These are phyloP conservation scores for Psephotus haematonotus DNA, from an alignment of 2,113 vertebrate species.

Conservation along the genomic window DNA sequence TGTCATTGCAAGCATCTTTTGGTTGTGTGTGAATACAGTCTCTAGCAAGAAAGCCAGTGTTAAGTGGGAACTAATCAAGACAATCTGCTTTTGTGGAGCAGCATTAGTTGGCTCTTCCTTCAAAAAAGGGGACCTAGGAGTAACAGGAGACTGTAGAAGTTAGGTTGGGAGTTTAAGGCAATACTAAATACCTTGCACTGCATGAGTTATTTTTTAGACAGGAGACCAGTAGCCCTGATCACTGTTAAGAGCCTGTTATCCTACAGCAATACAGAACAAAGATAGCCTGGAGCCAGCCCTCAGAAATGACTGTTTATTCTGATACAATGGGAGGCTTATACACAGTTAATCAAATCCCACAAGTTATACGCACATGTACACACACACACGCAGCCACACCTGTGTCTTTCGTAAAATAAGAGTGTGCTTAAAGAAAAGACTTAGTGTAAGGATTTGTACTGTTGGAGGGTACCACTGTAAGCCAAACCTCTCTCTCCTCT, in stretches of 20 bases:
- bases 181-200: background rate
- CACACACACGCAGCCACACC: accelerated
- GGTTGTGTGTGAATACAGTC: background rate
- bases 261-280: background rate
- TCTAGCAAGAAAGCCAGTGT: background rate
- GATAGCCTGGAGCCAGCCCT: background rate
- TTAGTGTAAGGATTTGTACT: background rate
- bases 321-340: background rate
- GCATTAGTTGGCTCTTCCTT: background rate
- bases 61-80: background rate
- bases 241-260: background rate
- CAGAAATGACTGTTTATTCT: background rate
- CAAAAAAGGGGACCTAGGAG: background rate
- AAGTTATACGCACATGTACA: background rate
- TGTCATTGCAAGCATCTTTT: background rate
- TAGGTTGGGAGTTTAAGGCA: background rate
- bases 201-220: background rate
- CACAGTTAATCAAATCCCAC: background rate
- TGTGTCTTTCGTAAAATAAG: background rate
- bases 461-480: background rate
- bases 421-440: background rate
- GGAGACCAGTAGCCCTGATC: background rate
- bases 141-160: background rate
- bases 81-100: background rate
- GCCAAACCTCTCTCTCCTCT: background rate